phyloP scores from a whole-genome alignment of 1,140 invertebrate genomes.

The Drosophila ohnishii region DNA sequence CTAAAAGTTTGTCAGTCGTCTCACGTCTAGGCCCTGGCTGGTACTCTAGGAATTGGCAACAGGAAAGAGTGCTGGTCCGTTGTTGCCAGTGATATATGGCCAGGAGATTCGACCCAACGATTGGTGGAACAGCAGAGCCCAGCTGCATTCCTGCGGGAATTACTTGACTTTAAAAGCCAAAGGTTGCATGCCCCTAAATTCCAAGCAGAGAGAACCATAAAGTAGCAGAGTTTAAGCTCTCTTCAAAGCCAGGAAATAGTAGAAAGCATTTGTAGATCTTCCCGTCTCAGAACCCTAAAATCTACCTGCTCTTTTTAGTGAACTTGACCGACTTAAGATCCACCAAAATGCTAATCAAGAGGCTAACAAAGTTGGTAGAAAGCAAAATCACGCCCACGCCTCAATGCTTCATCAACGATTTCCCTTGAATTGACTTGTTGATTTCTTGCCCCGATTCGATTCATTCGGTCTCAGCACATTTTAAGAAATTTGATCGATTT shows the following conservation, averaged over 20 bases:
- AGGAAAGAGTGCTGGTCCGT: slow-evolving; percentile 3
- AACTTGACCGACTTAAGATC: slow-evolving; percentile 41
- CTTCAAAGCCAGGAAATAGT: background rate
- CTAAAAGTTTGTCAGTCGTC: slow-evolving; percentile 36
- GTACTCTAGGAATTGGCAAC: slow-evolving; percentile 38
- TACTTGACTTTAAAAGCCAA: background rate
- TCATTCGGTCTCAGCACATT: background rate
- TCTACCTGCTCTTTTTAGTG: slow-evolving; percentile 3
- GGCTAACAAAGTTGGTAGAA: slow-evolving; percentile 14
- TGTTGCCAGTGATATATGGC: slow-evolving; percentile 34
- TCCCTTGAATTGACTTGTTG: slow-evolving; percentile 21
- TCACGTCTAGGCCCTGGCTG: slow-evolving; percentile 54
- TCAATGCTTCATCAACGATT: slow-evolving; percentile 23
- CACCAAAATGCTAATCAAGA: slow-evolving; percentile 38
- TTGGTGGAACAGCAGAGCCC: slow-evolving; percentile 8
- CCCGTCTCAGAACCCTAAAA: background rate
- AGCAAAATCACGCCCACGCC: slow-evolving; percentile 18
- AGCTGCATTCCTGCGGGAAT: slow-evolving; percentile 32
- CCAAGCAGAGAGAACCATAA: background rate
- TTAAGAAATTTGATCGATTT: slow-evolving; percentile 22
- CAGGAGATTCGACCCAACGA: slow-evolving; percentile 38
- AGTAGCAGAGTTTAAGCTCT: background rate
- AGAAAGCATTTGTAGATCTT: background rate
- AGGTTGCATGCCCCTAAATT: slow-evolving; percentile 9
- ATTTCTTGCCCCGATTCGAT: slow-evolving; percentile 27